phyloP scores from a whole-genome alignment of 2,113 vertebrate species.

The Mastomys natalensis region DNA sequence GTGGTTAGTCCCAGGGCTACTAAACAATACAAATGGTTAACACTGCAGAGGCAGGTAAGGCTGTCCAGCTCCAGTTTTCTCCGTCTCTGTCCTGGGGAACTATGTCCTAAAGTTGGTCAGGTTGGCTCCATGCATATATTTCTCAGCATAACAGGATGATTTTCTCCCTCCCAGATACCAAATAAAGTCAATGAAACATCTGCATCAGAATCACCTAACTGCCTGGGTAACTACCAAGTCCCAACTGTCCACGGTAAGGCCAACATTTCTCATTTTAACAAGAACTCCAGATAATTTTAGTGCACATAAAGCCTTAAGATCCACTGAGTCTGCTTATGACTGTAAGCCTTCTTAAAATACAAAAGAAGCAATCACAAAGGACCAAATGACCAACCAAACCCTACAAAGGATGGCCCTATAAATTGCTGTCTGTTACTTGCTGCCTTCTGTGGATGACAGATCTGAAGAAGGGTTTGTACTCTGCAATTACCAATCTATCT shows the following conservation, averaged over 20 bases:
- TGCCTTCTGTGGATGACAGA: not conserved
- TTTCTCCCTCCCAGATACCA: not conserved
- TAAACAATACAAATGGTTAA: not conserved
- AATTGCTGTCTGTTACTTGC: not conserved
- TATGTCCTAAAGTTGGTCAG: not conserved
- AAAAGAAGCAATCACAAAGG: not conserved
- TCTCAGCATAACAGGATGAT: not conserved
- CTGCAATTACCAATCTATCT: not conserved
- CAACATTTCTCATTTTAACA: not conserved
- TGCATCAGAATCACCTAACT: not conserved
- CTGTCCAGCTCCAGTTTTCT: not conserved
- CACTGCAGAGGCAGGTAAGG: not conserved
- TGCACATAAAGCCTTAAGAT: not conserved
- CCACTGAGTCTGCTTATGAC: not conserved
- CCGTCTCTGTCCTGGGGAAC: not conserved
- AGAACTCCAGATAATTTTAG: not conserved
- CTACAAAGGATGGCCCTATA: not conserved
- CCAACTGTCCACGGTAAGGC: not conserved
- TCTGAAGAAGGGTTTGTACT: not conserved
- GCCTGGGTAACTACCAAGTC: not conserved
- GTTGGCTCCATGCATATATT: not conserved
- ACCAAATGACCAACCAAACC: not conserved
- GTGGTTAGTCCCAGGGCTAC: not conserved
- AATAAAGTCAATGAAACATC: not conserved
- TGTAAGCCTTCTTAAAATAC: slow-evolving; percentile 23